Base-by-base conservation (phyloP, 1,140 invertebrate genomes). In the Drosophila pseudoobscura region DNA sequence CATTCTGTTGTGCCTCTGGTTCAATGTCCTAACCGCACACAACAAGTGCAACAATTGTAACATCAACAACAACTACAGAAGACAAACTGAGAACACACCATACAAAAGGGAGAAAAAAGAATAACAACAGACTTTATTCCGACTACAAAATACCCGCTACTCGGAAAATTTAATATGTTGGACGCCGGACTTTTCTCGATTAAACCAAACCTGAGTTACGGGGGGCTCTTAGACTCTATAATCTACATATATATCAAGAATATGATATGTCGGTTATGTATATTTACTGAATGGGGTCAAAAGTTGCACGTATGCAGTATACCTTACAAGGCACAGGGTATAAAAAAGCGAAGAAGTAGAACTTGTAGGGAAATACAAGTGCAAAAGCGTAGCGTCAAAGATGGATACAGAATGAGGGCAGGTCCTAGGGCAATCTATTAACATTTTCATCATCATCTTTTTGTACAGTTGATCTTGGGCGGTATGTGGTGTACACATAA, bases 1-100 rank as follows among this genome's bases (percentile, higher is more conserved):
- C 52, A 22, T 60, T 60, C 43, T 51, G n/a, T 71, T 65, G 56
- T 65, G 56, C 54, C 56, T 74, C 43, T 75, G 58, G 80, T 87
- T 85, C 80, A 85, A 87, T 82, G 80, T 79, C 75, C 80, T 83
- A 75, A 78, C 68, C 75, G 77, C 80, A 78, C 71, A 75, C 80
- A 84, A 84, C 80, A 84, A 84, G 80, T 85, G 79, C 80, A 80
- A 61, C 60, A 79, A 78, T 63, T 69, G 69, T 61, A 75, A 41
- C 70, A 79, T 46, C 39, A 77, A 52, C 52, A 60, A 60, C 54
- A 73, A 52, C 56, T 24, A 65, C 53, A 62, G 31, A 64, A 51
- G 47, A 57, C 46, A 54, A 54, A 55, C 51, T 72, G 35, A 60
- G 35, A 41, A 74, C 35, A 56, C 11, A 55, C 24, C 24, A 5